Base-by-base conservation (phyloP, 2,113 vertebrate species). In the Reinhardtius hippoglossoides region DNA sequence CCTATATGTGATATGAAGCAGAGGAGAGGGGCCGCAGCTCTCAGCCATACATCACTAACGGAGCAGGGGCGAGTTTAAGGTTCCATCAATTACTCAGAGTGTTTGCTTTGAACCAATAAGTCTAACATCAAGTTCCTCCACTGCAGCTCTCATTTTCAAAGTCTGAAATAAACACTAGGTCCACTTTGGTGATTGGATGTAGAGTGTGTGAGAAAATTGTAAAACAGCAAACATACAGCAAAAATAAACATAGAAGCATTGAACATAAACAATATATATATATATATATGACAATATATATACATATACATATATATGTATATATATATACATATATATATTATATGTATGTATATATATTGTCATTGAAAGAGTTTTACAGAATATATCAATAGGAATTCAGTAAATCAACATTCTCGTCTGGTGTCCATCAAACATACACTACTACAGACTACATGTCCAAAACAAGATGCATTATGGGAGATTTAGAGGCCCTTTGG, bases 1-100 rank as follows among this genome's bases (percentile, higher is more conserved):
- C 63, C 73, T 76, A 61, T 67, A 65, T 72, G 14, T 69, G 71
- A 88, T 69, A 72, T 74, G 15, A 69, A 54, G 68, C 63, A 37
- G 18, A 55, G 42, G 54, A 69, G 62, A 68, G 27, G 37, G 3
- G 15, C n/a, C 3, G 4, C 6, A 23, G 48, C 16, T 69, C 20
- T 62, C 26, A 21, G 48, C 15, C 23, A 40, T 21, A 54, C 46
- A 69, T 58, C 48, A 80, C 21, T 65, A 35, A 37, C 5, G 26
- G 48, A 70, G 65, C 67, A 61, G 54, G 31, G 48, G 44, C 18
- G 10, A 6, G 14, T 5, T 14, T 54, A 4, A 52, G 13, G 50
- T n/a, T 52, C 50, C 50, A 52, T 62, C 54, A 66, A 3, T 68
- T 70, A 57, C 27, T 21, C 21, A 24, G 59, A 56, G 24, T 6